Evolutionary conservation across 2,113 vertebrate species (phyloP).

Genomic region (Platysternon megacephalum): DNA sequence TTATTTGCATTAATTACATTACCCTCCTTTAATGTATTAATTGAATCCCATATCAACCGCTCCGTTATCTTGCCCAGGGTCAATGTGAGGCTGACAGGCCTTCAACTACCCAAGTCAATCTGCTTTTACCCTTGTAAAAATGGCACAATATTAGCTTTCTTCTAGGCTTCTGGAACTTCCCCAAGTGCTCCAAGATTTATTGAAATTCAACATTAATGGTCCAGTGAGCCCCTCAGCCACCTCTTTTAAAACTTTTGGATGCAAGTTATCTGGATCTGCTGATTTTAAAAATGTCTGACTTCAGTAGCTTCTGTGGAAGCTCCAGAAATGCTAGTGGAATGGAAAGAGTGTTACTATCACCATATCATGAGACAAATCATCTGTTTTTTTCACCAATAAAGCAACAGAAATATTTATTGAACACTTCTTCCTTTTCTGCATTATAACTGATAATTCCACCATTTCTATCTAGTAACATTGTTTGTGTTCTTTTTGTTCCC

Average conservation of each 20-base stretch:
- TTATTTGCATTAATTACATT: neutral
- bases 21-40: neutral
- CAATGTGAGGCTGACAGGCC: neutral
- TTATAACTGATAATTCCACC: too few relatives aligned
- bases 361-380: too few relatives aligned
- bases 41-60: neutral
- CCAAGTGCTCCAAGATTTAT: neutral
- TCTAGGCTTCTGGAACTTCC: neutral
- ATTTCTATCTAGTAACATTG: too few relatives aligned
- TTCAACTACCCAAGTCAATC: neutral
- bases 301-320: neutral
- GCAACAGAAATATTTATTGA: too few relatives aligned
- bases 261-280: neutral
- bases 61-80: neutral
- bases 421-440: too few relatives aligned
- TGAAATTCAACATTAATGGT: neutral
- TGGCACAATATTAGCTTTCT: neutral
- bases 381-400: too few relatives aligned
- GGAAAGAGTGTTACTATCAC: neutral
- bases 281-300: neutral
- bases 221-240: neutral
- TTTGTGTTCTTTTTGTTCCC: too few relatives aligned
- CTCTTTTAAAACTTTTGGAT: neutral
- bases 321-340: neutral
- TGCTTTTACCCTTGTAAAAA: neutral